Conservation (phyloP, 2,888 invertebrate genomes). For the Scaptomyza polygonia region DNA sequence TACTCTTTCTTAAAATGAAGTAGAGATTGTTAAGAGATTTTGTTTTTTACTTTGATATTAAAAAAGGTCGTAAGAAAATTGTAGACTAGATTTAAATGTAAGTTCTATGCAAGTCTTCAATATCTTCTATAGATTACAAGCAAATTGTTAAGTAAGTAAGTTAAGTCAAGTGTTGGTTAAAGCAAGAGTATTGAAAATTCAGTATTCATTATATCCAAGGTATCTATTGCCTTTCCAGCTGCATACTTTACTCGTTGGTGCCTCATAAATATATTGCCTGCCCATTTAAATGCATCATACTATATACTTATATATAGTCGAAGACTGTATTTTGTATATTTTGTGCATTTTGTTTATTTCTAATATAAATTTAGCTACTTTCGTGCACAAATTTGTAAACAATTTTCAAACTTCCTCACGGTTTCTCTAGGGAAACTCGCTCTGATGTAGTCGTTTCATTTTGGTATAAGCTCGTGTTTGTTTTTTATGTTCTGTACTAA, state of each 20-base stretch:
- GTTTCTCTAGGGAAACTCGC: constrained; percentile 28
- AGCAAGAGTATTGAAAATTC: constrained; percentile 10
- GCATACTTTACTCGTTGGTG: constrained; percentile 31
- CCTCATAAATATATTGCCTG: constrained; percentile 44
- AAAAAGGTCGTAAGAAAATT: too few relatives aligned
- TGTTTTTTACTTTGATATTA: too few relatives aligned
- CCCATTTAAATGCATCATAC: constrained; percentile 63
- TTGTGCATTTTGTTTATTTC: constrained; percentile 69
- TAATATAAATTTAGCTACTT: constrained; percentile 77
- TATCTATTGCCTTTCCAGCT: constrained; percentile 6
- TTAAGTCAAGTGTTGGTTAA: too few relatives aligned
- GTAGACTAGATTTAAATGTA: too few relatives aligned
- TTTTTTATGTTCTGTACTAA: constrained; percentile 66
- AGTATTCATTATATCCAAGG: neutral
- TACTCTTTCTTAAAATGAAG: constrained; percentile 9
- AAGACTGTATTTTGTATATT: constrained; percentile 18
- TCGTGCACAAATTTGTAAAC: constrained; percentile 71
- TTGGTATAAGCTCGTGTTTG: constrained; percentile 10
- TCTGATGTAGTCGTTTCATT: constrained; percentile 8
- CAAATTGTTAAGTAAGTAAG: too few relatives aligned
- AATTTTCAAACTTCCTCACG: constrained; percentile 27
- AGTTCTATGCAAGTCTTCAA: too few relatives aligned
- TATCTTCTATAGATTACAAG: too few relatives aligned
- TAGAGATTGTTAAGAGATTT: too few relatives aligned
- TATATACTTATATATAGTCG: constrained; percentile 24